These are phyloP conservation scores for Lagopus muta DNA, from an alignment of 2,113 vertebrate species.

Conservation along the genomic window DNA sequence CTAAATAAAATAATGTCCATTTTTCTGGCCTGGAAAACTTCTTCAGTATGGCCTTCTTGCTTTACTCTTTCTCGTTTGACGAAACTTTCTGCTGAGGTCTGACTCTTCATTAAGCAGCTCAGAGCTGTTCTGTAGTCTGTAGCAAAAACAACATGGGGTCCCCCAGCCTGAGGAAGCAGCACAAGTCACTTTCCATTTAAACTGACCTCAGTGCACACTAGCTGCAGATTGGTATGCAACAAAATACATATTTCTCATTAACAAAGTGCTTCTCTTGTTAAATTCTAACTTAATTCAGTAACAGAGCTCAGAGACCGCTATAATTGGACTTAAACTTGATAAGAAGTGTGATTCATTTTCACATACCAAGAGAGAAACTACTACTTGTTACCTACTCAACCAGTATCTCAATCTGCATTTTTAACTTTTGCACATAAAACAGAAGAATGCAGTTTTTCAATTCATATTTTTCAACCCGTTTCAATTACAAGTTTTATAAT, in stretches of 20 bases:
- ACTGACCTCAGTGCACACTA: neutral
- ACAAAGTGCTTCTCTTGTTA: neutral
- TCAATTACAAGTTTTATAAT: neutral
- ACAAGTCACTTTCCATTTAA: neutral
- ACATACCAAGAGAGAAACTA: neutral
- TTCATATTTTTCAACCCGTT: neutral
- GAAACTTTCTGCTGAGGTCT: neutral
- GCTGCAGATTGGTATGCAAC: neutral
- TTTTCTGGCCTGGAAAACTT: neutral
- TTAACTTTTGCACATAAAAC: neutral
- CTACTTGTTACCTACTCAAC: neutral
- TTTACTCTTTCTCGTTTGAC: neutral
- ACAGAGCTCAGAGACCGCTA: neutral
- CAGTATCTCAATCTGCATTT: neutral
- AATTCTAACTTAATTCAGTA: neutral
- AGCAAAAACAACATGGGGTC: neutral
- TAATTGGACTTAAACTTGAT: neutral
- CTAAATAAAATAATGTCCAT: neutral
- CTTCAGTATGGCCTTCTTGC: neutral
- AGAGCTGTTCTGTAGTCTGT: neutral
- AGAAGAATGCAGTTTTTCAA: neutral
- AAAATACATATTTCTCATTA: neutral
- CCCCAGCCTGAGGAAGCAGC: neutral
- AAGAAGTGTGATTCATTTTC: neutral
- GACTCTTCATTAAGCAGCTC: neutral